Evolutionary conservation across 2,797 vertebrate species (phyloP).

Genomic region (Gadopsis marmoratus): DNA sequence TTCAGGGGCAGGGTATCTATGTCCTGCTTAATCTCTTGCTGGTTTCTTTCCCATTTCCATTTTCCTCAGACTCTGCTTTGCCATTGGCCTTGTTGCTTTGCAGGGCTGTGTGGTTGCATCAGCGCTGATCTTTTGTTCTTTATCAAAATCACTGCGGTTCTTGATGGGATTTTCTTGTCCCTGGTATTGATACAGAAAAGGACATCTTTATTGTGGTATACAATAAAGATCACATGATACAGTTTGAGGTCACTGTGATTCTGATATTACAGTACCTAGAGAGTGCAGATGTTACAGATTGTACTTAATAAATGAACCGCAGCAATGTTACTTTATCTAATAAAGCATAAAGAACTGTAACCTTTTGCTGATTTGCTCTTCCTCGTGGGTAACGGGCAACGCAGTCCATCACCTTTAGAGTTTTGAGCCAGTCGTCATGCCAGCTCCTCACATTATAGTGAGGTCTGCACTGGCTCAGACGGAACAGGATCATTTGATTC

Average conservation of each 20-base stretch:
- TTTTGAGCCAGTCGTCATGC: slow-evolving; percentile 82
- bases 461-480: slow-evolving; percentile 76
- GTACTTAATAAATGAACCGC: not conserved
- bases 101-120: not conserved
- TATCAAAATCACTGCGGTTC: not conserved
- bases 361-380: slow-evolving; percentile 47
- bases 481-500: slow-evolving; percentile 77
- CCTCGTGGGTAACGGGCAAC: slow-evolving; percentile 71
- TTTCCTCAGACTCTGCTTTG: slow-evolving; percentile 5
- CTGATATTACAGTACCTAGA: not conserved
- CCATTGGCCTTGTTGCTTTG: not conserved
- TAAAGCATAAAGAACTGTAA: not conserved
- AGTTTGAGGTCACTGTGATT: not conserved
- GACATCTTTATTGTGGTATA: not conserved
- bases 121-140: slow-evolving; percentile 19
- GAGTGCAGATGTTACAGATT: not conserved
- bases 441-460: slow-evolving; percentile 74
- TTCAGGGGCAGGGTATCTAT: not conserved
- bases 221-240: not conserved
- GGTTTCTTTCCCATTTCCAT: not conserved
- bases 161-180: slow-evolving; percentile 17
- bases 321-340: not conserved
- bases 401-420: slow-evolving; percentile 73
- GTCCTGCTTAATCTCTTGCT: not conserved
- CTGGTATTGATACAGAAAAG: slow-evolving; percentile 35